Evolutionary conservation across 2,888 invertebrate genomes (phyloP).

Genomic region (Gnatocerus cornutus): DNA sequence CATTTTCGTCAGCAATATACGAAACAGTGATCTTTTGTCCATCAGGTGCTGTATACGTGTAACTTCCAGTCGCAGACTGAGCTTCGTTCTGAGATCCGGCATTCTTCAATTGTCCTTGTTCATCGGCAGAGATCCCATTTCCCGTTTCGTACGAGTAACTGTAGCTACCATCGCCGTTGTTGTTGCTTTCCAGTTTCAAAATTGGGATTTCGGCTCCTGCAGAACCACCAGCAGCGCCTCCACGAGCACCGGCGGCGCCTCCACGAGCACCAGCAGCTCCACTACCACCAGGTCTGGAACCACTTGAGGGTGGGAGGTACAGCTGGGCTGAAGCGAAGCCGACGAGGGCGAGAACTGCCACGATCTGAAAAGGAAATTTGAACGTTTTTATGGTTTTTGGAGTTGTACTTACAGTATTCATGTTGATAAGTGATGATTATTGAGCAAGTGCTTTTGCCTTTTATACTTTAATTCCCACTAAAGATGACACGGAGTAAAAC

Average conservation of each 20-base stretch:
- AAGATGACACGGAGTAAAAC: constrained; percentile 11
- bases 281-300: constrained; percentile 49
- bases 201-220: constrained; percentile 60
- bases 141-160: constrained; percentile 58
- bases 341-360: constrained; percentile 54
- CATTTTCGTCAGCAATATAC: constrained; percentile 75
- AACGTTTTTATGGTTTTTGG: background rate
- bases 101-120: constrained; percentile 70
- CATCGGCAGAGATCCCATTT: constrained; percentile 58
- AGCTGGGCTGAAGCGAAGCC: constrained; percentile 55
- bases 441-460: background rate
- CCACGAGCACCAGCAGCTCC: constrained; percentile 8
- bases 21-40: constrained; percentile 49
- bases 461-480: constrained; percentile 31
- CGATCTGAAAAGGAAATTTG: constrained; percentile 48
- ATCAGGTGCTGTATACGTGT: constrained; percentile 59
- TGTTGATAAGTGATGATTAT: constrained; percentile 22
- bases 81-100: constrained; percentile 69
- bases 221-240: constrained; percentile 46
- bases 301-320: constrained; percentile 54
- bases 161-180: constrained; percentile 57
- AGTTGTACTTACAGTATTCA: constrained; percentile 16
- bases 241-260: constrained; percentile 8
- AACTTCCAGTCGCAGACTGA: constrained; percentile 52
- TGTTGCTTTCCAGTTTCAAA: constrained; percentile 51